phyloP scores from a whole-genome alignment of 1,140 invertebrate species.

The Anastrepha obliqua region DNA sequence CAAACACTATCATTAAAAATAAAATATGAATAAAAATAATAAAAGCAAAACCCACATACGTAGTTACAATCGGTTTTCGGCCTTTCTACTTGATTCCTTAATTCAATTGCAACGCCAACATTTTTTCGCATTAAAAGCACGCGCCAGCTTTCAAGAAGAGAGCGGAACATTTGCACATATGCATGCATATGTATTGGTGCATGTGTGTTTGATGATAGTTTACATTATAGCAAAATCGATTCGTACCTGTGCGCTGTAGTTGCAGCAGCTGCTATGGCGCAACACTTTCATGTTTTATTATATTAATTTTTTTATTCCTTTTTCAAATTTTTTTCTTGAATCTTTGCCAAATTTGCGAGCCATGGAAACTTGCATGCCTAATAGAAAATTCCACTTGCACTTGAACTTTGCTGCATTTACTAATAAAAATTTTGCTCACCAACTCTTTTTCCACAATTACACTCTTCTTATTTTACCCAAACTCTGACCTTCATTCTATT shows the following conservation, averaged over 20 bases:
- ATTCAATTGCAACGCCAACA: constrained; percentile 25
- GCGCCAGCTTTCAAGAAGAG: constrained; percentile 30
- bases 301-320: neutral
- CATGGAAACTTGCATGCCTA: constrained; percentile 27
- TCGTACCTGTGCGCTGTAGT: neutral
- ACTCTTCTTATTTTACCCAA: neutral
- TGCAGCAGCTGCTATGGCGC: constrained; percentile 24
- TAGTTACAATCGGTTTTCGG: neutral
- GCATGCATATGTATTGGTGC: neutral
- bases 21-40: constrained; percentile 3
- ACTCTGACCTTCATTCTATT: constrained; percentile 35
- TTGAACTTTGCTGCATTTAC: constrained; percentile 12
- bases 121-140: constrained; percentile 40
- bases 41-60: neutral
- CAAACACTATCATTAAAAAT: neutral
- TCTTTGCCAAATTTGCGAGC: constrained; percentile 14
- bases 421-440: neutral
- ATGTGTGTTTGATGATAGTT: neutral
- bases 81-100: neutral
- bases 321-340: constrained; percentile 41
- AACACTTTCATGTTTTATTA: constrained; percentile 39
- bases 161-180: neutral
- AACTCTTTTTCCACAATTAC: neutral
- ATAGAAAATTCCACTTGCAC: constrained; percentile 51
- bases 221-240: constrained; percentile 17